A percentile compares a stretch with the other conserved stretches of the same genome.
Evolutionary conservation across 2,888 invertebrate genomes (phyloP).

Genomic region (Xanthorhoe designata): DNA sequence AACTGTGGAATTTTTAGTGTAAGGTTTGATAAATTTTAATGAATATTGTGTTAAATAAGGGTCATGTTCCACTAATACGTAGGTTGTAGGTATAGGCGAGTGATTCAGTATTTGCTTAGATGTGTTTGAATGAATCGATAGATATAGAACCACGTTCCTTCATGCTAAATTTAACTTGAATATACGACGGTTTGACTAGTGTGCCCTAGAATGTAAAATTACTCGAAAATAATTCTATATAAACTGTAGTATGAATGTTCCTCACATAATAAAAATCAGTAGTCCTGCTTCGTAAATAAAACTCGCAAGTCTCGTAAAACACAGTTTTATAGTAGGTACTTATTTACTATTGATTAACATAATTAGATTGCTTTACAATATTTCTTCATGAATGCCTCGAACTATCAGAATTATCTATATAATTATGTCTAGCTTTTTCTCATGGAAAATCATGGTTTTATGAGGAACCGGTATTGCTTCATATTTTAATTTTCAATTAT

Average conservation of each 20-base stretch:
- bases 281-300: too few species aligned
- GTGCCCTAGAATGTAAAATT: not conserved
- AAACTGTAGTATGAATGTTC: not conserved
- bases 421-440: too few species aligned
- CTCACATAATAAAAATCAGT: not conserved
- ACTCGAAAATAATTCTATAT: not conserved
- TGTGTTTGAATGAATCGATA: constrained; percentile 48
- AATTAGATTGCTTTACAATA: too few species aligned
- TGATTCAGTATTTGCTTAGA: constrained; percentile 67
- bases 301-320: too few species aligned
- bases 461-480: too few species aligned
- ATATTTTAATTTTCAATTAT: too few species aligned
- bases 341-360: too few species aligned
- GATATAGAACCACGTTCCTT: constrained; percentile 50
- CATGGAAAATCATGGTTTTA: too few species aligned
- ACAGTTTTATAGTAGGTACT: too few species aligned
- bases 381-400: too few species aligned
- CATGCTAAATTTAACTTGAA: constrained; percentile 22
- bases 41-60: not conserved
- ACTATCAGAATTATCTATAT: too few species aligned
- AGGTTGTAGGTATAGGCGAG: constrained; percentile 29
- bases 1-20: constrained; percentile 13
- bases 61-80: constrained; percentile 19
- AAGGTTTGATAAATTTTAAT: not conserved
- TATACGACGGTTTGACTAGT: constrained; percentile 3